Evolutionary conservation across 1,140 invertebrate genomes (phyloP), one percentile per base, ranked within the genome.

Genomic region (Apis mellifera): DNA sequence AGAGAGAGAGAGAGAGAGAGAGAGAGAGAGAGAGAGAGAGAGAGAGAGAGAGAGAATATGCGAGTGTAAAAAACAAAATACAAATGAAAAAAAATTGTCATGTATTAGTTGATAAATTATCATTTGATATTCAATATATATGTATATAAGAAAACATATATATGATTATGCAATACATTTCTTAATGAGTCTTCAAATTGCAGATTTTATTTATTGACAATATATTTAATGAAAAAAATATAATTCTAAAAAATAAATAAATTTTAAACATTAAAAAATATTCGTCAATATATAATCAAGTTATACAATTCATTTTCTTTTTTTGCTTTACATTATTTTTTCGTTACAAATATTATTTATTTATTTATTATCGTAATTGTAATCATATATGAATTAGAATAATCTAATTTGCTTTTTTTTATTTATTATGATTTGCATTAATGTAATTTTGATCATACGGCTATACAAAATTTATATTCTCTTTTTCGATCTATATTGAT

Each of bases 361-460:
- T 42, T 42, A 32, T 11, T 65, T 15, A 26, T 65, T 21, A 23
- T 15, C 11, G 21, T 1, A 70, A 70, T 23, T 15, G 9, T 23
- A 42, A 17, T 52, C 9, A 21, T 17, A 48, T 64, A 26, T 15
- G 9, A 48, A 70, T 52, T 48, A 42, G 12, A 15, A 70, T 15
- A 9, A 9, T 23, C 3, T 23, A 17, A 52, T 70, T 17, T 69
- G 12, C 9, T 42, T 50, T 7, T 54, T 52, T 64, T 52, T 19
- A 60, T 9, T 26, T 26, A 65, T 52, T 52, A 54, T 8, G 17
- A 64, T 52, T 19, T 7, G 9, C 7, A 19, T 9, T 50, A 64
- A 0, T 52, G 42, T 76, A 54, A 54, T 79, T 79, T 79, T 79
- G 78, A 79, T 73, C 69, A 64, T 73, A 55, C 11, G 77, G 69